Conservation (phyloP, 2,113 vertebrate species). For the Leucosticte australis region DNA sequence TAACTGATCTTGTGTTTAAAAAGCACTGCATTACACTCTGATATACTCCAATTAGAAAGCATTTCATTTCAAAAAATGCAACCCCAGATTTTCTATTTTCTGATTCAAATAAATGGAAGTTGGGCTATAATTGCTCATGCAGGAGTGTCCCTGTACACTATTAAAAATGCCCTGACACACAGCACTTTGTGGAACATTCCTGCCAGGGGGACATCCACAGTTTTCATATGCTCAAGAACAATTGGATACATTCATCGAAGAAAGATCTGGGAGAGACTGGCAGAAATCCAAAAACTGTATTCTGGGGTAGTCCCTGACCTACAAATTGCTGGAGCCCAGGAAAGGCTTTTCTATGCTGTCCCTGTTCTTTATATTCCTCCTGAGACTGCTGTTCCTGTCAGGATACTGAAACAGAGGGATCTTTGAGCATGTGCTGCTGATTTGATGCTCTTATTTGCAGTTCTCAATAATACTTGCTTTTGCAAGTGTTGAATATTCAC, state of each 20-base stretch:
- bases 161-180: neutral
- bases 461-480: neutral
- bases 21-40: neutral
- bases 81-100: neutral
- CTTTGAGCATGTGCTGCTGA: fast-evolving
- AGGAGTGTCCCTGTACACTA: neutral
- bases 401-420: neutral
- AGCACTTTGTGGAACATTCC: neutral
- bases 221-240: neutral
- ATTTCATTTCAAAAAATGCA: neutral
- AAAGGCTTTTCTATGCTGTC: neutral
- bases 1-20: neutral
- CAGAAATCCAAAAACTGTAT: neutral
- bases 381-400: neutral
- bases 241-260: neutral
- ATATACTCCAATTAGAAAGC: neutral
- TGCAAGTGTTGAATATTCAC: neutral
- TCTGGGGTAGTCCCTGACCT: neutral
- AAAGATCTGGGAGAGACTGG: neutral
- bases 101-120: neutral
- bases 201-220: neutral
- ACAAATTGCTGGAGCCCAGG: neutral
- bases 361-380: neutral
- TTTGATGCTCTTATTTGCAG: neutral
- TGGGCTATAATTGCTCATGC: neutral